phyloP scores from a whole-genome alignment of 2,888 invertebrate species.

The Nephrotoma guestfalica region DNA sequence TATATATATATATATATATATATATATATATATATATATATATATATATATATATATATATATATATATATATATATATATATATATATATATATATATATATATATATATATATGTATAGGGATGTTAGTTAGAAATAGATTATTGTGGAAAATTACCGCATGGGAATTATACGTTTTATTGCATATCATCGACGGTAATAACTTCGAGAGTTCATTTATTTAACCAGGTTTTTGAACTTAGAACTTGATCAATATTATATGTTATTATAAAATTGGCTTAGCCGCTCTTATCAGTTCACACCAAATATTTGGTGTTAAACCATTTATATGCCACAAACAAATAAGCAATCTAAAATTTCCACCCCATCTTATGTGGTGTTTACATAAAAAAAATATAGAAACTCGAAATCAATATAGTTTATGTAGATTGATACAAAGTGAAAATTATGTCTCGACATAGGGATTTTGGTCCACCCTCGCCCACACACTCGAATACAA shows the following conservation, averaged over 20 bases:
- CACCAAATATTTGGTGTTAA: not conserved
- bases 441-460: not conserved
- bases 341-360: not conserved
- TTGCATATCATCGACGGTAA: not conserved
- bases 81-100: not conserved
- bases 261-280: not conserved
- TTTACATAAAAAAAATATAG: too few species aligned
- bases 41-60: not conserved
- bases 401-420: not conserved
- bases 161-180: not conserved
- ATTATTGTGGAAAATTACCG: not conserved
- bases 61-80: not conserved
- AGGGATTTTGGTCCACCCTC: not conserved
- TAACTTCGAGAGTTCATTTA: not conserved
- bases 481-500: not conserved
- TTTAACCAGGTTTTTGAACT: not conserved
- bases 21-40: not conserved
- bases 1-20: not conserved
- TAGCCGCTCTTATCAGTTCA: not conserved
- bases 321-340: not conserved
- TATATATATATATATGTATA: not conserved
- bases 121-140: not conserved
- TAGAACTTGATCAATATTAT: not conserved
- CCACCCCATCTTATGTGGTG: not conserved
- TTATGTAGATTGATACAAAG: not conserved